phyloP scores from a whole-genome alignment of 2,888 invertebrate species.

The Cordilura impudica region DNA sequence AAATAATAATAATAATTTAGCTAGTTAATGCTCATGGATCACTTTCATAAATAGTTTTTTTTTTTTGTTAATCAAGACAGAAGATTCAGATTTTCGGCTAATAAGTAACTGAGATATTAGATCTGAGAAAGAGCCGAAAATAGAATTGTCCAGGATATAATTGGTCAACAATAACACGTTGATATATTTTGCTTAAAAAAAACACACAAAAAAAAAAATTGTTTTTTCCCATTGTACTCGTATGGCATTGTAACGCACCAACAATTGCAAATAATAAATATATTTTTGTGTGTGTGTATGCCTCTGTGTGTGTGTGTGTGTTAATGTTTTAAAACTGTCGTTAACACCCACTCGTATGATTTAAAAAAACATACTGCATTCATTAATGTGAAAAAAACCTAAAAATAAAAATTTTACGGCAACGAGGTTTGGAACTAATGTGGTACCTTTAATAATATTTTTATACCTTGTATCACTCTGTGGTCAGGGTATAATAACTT shows the following conservation, averaged over 20 bases:
- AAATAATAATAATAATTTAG: too few relatives aligned
- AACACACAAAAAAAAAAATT: background rate
- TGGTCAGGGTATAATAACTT: too few relatives aligned
- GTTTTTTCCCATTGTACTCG: background rate
- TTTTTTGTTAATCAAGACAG: too few relatives aligned
- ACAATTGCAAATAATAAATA: conserved; percentile 7
- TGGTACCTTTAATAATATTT: too few relatives aligned
- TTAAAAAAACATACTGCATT: background rate
- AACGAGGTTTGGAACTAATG: too few relatives aligned
- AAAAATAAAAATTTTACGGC: too few relatives aligned
- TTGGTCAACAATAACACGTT: conserved; percentile 11
- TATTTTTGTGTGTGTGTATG: background rate
- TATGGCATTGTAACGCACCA: conserved; percentile 21
- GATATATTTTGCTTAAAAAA: background rate
- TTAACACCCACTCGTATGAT: conserved; percentile 33
- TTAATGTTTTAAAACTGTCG: background rate
- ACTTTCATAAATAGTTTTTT: too few relatives aligned
- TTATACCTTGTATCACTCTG: too few relatives aligned
- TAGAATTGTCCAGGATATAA: background rate
- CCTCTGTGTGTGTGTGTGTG: background rate
- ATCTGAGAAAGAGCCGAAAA: conserved; percentile 13
- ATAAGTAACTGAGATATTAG: background rate
- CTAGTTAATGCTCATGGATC: too few relatives aligned
- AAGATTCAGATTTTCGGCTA: too few relatives aligned
- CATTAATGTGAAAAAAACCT: background rate